phyloP scores from a whole-genome alignment of 2,113 vertebrate genomes.

The Chionomys nivalis region DNA sequence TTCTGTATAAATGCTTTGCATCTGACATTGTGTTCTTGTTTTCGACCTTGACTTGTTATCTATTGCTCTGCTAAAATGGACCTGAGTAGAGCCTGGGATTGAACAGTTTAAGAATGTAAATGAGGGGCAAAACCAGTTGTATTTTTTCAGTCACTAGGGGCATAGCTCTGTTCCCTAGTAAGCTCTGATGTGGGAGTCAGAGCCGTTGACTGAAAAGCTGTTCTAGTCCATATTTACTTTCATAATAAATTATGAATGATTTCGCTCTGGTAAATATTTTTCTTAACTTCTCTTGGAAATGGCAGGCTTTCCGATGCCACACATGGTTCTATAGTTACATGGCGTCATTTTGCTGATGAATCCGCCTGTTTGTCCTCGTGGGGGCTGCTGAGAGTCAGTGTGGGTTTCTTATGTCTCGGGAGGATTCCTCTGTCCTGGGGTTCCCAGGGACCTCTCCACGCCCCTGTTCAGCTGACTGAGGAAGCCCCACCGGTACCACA shows the following conservation, averaged over 20 bases:
- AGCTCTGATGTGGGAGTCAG: slow-evolving; percentile 1
- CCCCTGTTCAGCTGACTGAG: not conserved
- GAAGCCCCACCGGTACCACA: not conserved
- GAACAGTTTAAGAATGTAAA: not conserved
- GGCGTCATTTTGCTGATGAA: not conserved
- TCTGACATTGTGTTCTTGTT: not conserved
- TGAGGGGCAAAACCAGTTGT: not conserved
- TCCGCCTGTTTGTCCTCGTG: not conserved
- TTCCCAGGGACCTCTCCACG: not conserved
- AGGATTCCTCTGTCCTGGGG: not conserved
- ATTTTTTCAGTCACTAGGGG: not conserved
- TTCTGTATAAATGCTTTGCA: not conserved
- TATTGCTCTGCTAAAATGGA: not conserved
- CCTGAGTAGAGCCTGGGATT: not conserved
- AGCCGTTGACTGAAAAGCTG: not conserved
- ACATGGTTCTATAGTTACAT: not conserved
- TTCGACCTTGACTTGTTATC: not conserved
- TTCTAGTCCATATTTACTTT: slow-evolving; percentile 25
- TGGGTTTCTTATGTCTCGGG: not conserved
- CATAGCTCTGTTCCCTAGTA: not conserved
- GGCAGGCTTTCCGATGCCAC: not conserved
- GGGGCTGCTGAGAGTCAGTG: not conserved
- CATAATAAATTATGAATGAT: not conserved
- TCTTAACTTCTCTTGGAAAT: not conserved
- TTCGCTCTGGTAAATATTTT: slow-evolving; percentile 17